Conservation (phyloP, 2,797 vertebrate species). For the Myotis planiceps region DNA sequence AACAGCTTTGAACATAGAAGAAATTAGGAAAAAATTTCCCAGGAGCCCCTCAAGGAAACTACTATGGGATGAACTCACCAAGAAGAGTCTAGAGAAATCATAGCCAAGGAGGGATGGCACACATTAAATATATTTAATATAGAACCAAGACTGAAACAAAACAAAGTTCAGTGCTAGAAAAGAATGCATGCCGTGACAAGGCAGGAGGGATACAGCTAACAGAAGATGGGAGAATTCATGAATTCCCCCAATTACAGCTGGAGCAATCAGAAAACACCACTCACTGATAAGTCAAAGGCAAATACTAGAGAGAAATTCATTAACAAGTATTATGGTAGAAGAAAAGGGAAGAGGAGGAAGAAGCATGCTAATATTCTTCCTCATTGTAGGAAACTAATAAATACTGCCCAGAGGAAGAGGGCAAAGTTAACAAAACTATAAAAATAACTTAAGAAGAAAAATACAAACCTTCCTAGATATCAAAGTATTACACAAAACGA, state of each 20-base stretch:
- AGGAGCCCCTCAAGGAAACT: neutral
- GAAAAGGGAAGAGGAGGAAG: neutral
- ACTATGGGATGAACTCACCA: neutral
- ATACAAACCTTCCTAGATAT: neutral
- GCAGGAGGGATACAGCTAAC: neutral
- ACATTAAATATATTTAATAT: neutral
- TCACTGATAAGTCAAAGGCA: neutral
- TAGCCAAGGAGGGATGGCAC: neutral
- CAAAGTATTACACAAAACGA: neutral
- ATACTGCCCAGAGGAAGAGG: neutral
- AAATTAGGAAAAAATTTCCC: neutral
- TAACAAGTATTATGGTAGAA: neutral
- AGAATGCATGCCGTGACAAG: neutral
- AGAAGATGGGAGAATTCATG: neutral
- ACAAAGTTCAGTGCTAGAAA: neutral
- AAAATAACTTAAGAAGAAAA: neutral
- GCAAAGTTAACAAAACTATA: neutral
- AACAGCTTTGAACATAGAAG: neutral
- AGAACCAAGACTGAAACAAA: neutral
- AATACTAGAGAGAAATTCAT: neutral
- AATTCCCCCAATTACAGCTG: neutral
- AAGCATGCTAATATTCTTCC: neutral
- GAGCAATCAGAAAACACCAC: neutral
- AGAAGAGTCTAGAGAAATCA: neutral
- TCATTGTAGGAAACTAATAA: neutral